Evolutionary conservation across 2,888 invertebrate genomes (phyloP), one percentile per base, ranked within the genome.

Genomic region (Noctuana brunneofusca): DNA sequence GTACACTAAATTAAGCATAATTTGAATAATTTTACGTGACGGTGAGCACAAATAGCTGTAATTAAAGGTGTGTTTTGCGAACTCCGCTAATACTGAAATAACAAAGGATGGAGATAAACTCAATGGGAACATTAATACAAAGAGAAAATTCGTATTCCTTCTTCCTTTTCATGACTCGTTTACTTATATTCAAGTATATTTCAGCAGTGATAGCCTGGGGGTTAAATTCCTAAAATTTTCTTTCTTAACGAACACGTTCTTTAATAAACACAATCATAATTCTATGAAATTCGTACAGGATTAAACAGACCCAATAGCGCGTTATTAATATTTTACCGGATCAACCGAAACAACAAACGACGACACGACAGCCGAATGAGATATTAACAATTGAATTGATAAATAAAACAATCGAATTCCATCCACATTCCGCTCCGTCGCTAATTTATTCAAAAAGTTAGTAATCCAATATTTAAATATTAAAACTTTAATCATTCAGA

Each of bases 21-120:
- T 86, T 87, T 86, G 85, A 85, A 87, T 87, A 81, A 86, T 86
- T 86, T 86, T 81, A 82, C 84, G 86, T 85, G 82, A 83, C 80
- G 76, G 82, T 83, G 86, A 83, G 76, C 86, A 84, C 84, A 81
- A 87, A 88, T 82, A 80, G 83, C 79, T 75, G 80, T 79, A 86
- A 87, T 86, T 87, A 86, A 84, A 81, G 80, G 76, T 78, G 74
- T 75, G 75, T 80, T 79, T 80, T 71, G 78, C 75, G 75, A 78
- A 77, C 74, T 81, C 70, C 71, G 71, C 72, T 72, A 74, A 78
- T 75, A 73, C 73, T 70, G 72, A 74, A 75, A 72, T 74, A 66
- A 63, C 69, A 67, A 68, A 58, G 66, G 66, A 46, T 49, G 56
- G 56, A 49, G 63, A 62, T 62, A 62, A 62, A 62, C 62, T 55